Evolutionary conservation across 2,113 vertebrate species (phyloP).

Genomic region (Tupaia chinensis): DNA sequence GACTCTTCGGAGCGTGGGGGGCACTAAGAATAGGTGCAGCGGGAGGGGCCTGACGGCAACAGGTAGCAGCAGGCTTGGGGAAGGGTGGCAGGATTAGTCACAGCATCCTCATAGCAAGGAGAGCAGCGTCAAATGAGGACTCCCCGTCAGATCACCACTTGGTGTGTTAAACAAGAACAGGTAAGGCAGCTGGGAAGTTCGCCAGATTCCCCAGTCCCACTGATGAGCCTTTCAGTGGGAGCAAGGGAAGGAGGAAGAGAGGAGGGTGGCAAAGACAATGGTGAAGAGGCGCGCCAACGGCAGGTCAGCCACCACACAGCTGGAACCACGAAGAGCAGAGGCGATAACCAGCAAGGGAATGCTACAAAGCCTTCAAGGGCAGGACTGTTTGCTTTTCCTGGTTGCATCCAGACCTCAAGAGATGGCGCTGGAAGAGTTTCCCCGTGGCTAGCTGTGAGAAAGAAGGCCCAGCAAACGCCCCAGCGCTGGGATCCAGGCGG

Average conservation of each 20-base stretch:
- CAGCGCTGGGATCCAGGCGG: not conserved
- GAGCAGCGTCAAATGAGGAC: not conserved
- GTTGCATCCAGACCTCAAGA: not conserved
- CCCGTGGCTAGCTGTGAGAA: not conserved
- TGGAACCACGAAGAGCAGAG: not conserved
- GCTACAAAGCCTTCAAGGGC: fast-evolving
- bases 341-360: not conserved
- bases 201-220: fast-evolving
- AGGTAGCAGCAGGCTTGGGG: not conserved
- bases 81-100: not conserved
- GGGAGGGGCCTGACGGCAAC: not conserved
- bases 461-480: not conserved
- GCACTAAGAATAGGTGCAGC: not conserved
- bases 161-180: not conserved
- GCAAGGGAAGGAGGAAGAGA: not conserved
- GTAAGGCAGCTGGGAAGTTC: not conserved
- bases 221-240: fast-evolving
- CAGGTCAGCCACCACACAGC: not conserved
- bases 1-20: fast-evolving
- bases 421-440: not conserved
- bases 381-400: not conserved
- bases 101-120: not conserved
- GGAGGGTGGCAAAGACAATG: no score
- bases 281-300: not conserved
- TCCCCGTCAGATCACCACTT: not conserved